Evolutionary conservation across 2,113 vertebrate species (phyloP).

Genomic region (Morone saxatilis): DNA sequence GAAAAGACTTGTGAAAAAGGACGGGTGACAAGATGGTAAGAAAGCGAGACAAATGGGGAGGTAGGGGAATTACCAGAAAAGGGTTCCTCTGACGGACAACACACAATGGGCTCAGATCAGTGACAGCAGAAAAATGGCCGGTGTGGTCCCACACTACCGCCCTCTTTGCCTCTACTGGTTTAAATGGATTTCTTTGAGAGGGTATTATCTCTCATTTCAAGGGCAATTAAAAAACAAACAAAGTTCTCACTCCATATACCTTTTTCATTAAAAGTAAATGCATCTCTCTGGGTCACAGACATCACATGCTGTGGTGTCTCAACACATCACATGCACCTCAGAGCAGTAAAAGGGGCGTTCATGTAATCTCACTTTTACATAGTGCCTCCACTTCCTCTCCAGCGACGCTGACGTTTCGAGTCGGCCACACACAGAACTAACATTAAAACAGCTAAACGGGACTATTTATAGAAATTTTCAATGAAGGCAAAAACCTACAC

Average conservation of each 20-base stretch:
- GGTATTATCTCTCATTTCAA: neutral
- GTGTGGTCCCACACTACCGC: conserved; percentile 64
- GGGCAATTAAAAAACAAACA: neutral
- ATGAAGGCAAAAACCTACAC: conserved; percentile 62
- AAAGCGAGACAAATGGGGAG: conserved; percentile 69
- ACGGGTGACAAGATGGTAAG: conserved; percentile 66
- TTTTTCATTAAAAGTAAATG: neutral
- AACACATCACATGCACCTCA: conserved; percentile 57
- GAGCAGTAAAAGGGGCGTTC: conserved; percentile 26
- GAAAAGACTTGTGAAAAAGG: conserved; percentile 43
- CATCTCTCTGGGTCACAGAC: conserved; percentile 44
- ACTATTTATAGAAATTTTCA: conserved; percentile 64
- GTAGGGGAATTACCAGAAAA: conserved; percentile 62
- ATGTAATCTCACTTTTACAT: conserved; percentile 34
- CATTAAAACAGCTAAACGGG: conserved; percentile 42
- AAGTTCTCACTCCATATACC: neutral
- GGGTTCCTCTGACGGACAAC: conserved; percentile 76
- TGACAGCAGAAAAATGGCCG: conserved; percentile 71
- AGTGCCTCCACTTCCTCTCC: conserved; percentile 39
- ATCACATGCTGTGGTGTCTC: conserved; percentile 59
- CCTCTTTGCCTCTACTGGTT: neutral
- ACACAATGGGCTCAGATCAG: conserved; percentile 74
- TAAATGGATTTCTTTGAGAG: neutral
- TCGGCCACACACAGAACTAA: conserved; percentile 52
- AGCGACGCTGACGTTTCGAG: conserved; percentile 1